Base-by-base conservation (phyloP, 2,113 vertebrate species). In the Hipposideros armiger region DNA sequence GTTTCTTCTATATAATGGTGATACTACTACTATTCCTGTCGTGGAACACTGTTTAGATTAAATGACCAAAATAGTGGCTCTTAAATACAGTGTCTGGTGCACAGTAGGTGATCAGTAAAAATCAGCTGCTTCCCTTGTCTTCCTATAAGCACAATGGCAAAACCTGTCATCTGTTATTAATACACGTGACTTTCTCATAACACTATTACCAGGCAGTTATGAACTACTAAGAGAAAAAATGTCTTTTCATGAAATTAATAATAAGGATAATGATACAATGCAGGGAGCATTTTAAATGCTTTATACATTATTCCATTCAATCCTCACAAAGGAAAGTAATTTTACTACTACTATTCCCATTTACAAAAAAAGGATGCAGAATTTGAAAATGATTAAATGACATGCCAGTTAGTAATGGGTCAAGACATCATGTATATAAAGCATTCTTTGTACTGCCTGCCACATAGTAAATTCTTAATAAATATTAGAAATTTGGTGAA, bases 81-180 rank as follows among this genome's bases (percentile, higher is more conserved):
- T 28, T 30, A 70, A 80, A 56, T 73, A 30, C 0, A 22, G n/a
- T n/a, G 54, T 56, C 66, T 67, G 28, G 67, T 40, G 26, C 80
- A 30, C 28, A 58, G 30, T 4, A 58, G 42, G 28, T 5, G 28
- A 72, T 52, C 36, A 72, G 9, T 15, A 83, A 85, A 24, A n/a
- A 58, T 30, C 84, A 90, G 84, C 36, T 70, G 78, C n/a, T 90
- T 85, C 72, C 22, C 85, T 73, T 64, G 52, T 58, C n/a, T 15
- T 67, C 32, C n/a, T 42, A 32, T 5, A 47, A 1, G 42, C 4
- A 87, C 36, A 56, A 72, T 19, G 56, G 42, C 26, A 56, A 62
- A 95, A 72, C 47, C 76, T 58, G 42, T 85, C 95, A 94, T 91
- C 67, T 92, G 78, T 96, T 84, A 95, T 90, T 82, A 82, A 97